A percentile compares a stretch with the other conserved stretches of the same genome.
phyloP scores from a whole-genome alignment of 2,888 invertebrate species.

The Gibbula magus region DNA sequence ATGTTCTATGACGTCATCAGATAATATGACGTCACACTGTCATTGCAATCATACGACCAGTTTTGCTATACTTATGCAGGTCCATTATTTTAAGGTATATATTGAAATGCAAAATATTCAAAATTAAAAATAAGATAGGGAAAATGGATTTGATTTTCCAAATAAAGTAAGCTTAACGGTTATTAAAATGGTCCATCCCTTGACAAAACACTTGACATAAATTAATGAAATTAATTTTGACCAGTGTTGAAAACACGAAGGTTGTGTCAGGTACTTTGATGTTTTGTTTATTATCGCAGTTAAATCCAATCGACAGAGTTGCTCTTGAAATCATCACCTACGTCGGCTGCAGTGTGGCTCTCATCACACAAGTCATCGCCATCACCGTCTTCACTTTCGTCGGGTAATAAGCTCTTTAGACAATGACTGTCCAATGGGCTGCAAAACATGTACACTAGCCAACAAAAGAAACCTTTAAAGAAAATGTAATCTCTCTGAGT shows the following conservation, averaged over 20 bases:
- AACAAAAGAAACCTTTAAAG: too few species aligned
- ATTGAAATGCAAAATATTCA: neutral
- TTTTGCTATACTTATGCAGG: constrained; percentile 65
- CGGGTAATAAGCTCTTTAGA: constrained; percentile 45
- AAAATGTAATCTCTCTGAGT: too few species aligned
- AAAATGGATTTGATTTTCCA: too few species aligned
- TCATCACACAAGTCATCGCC: constrained; percentile 56
- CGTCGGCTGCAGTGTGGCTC: constrained; percentile 58
- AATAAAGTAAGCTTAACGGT: too few species aligned
- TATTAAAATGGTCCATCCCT: too few species aligned
- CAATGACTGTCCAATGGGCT: neutral
- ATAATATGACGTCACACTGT: constrained; percentile 37
- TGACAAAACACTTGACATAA: too few species aligned
- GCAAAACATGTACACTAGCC: too few species aligned
- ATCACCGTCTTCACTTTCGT: constrained; percentile 61
- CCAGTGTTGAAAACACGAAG: too few species aligned
- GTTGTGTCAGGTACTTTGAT: too few species aligned
- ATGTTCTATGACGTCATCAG: constrained; percentile 16
- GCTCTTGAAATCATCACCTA: constrained; percentile 58
- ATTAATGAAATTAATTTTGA: neutral
- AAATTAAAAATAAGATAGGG: too few species aligned
- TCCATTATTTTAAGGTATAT: constrained; percentile 51
- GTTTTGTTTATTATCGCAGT: constrained; percentile 37
- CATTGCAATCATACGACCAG: constrained; percentile 63
- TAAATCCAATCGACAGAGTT: constrained; percentile 38